Evolutionary conservation across 2,113 vertebrate species (phyloP).

Genomic region (Sterrhoptilus dennistouni): DNA sequence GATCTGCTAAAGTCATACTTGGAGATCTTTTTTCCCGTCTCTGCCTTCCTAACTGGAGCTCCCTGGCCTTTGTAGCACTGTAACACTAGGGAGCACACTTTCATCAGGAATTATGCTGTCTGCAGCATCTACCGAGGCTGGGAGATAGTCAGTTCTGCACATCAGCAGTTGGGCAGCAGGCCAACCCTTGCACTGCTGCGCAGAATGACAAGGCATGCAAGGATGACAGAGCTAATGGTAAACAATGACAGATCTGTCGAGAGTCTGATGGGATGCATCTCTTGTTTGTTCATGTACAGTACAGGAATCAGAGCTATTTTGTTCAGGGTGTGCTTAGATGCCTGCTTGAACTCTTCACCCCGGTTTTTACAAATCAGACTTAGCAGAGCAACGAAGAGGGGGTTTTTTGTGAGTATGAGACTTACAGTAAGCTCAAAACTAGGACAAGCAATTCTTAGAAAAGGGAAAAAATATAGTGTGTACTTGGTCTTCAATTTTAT

Average conservation of each 20-base stretch:
- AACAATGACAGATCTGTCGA: constrained; percentile 73
- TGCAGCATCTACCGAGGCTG: neutral
- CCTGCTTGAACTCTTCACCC: constrained; percentile 74
- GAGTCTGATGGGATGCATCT: constrained; percentile 41
- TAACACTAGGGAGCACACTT: constrained; percentile 81
- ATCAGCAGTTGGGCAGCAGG: constrained; percentile 13
- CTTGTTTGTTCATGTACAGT: constrained; percentile 33
- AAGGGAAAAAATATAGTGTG: neutral
- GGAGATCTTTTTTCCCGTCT: neutral
- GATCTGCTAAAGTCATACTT: neutral
- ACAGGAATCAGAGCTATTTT: constrained; percentile 62
- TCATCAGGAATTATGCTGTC: constrained; percentile 70
- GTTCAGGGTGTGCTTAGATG: constrained; percentile 59
- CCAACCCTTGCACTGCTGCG: constrained; percentile 38
- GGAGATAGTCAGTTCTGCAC: neutral
- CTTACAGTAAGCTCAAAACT: constrained; percentile 32
- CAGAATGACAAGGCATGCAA: constrained; percentile 63
- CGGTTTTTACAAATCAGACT: constrained; percentile 52
- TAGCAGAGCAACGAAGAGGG: constrained; percentile 35
- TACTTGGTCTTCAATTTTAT: neutral
- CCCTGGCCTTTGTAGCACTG: neutral
- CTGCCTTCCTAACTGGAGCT: neutral
- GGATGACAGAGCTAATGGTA: constrained; percentile 68
- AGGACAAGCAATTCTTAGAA: neutral
- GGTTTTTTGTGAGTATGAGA: neutral